Conservation (phyloP, 2,888 invertebrate species). For the Synergus japonicus region DNA sequence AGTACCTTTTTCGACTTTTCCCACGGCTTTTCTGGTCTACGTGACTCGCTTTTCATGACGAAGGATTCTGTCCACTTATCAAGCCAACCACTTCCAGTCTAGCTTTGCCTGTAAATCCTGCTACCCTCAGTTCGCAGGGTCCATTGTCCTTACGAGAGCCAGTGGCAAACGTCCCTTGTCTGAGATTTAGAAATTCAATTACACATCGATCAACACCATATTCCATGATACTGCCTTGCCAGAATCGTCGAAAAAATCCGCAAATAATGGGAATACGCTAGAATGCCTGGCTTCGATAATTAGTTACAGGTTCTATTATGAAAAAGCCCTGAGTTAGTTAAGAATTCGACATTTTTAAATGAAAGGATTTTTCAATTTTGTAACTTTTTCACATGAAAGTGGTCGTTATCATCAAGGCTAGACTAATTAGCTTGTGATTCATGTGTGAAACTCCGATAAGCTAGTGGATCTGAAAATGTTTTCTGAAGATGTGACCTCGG, state of each 20-base stretch:
- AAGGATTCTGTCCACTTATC: constrained; percentile 41
- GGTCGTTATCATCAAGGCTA: background rate
- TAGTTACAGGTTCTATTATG: background rate
- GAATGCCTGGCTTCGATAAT: background rate
- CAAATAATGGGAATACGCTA: background rate
- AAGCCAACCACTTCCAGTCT: constrained; percentile 33
- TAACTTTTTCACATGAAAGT: no score
- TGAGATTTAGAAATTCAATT: constrained; percentile 30
- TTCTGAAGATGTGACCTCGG: background rate
- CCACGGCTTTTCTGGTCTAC: constrained; percentile 54
- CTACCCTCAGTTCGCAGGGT: background rate
- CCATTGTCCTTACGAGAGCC: constrained; percentile 28
- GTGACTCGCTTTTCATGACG: constrained; percentile 54
- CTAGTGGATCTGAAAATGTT: background rate
- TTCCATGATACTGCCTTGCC: constrained; percentile 5
- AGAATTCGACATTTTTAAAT: background rate
- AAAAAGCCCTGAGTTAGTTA: background rate
- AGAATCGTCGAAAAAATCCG: constrained; percentile 8
- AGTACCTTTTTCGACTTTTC: constrained; percentile 56
- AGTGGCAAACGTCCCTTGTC: constrained; percentile 20
- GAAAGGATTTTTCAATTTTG: background rate
- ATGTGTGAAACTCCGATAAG: background rate
- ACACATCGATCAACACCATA: constrained; percentile 33
- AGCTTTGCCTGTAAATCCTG: background rate
- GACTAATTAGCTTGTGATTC: background rate